phyloP scores from a whole-genome alignment of 2,797 vertebrate genomes.

The Bradypodion pumilum region DNA sequence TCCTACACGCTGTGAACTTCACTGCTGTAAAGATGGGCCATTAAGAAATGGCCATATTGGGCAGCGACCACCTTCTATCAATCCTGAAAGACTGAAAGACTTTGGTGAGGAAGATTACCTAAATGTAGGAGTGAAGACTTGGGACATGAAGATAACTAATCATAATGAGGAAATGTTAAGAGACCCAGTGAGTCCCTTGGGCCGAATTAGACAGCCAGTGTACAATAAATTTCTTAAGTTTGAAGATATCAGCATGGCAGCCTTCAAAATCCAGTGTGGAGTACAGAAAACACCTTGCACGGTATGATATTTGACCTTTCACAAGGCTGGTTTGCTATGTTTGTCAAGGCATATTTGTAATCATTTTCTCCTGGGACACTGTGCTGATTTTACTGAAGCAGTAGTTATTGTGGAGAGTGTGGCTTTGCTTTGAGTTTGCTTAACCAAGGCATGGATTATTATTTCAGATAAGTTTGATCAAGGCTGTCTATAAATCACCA shows the following conservation, averaged over 20 bases:
- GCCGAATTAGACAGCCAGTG: conserved; percentile 60
- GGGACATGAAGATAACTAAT: conserved; percentile 74
- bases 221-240: conserved; percentile 80
- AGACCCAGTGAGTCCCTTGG: conserved; percentile 71
- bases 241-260: conserved; percentile 89
- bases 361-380: not conserved
- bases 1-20: conserved; percentile 52
- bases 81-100: conserved; percentile 88
- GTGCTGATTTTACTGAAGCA: not conserved
- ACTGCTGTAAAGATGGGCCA: conserved; percentile 57
- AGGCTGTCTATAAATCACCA: too few relatives aligned
- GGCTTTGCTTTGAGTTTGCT: not conserved
- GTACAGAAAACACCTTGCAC: conserved; percentile 91
- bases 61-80: conserved; percentile 79
- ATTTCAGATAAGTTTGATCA: not conserved
- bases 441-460: not conserved
- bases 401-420: not conserved
- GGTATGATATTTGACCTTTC: conserved; percentile 68
- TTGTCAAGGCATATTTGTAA: not conserved
- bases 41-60: conserved; percentile 74
- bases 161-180: conserved; percentile 73
- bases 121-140: conserved; percentile 80
- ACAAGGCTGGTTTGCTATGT: not conserved
- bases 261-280: conserved; percentile 85
- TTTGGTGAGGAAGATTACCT: conserved; percentile 88